A percentile compares a stretch with the other conserved stretches of the same genome.
These are phyloP conservation scores for Colius striatus DNA, from an alignment of 2,113 vertebrate species.

Conservation along the genomic window DNA sequence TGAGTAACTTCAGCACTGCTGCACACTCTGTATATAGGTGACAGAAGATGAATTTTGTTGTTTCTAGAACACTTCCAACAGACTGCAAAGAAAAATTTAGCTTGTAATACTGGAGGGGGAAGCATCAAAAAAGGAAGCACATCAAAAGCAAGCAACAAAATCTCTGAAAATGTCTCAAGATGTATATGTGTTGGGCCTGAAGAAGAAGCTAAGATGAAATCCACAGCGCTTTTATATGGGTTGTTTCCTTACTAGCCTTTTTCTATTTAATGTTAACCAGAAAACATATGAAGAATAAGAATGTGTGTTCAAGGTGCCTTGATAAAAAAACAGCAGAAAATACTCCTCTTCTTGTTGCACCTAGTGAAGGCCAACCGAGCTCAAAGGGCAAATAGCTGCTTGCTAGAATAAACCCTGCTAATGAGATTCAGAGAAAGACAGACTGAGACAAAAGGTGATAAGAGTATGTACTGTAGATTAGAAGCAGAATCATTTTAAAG, in stretches of 20 bases:
- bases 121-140: background rate
- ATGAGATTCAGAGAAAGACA: slow-evolving; percentile 20
- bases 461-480: background rate
- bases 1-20: background rate
- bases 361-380: background rate
- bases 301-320: background rate
- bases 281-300: background rate
- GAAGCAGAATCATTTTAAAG: background rate
- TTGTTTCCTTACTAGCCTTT: background rate
- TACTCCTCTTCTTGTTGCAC: background rate
- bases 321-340: background rate
- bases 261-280: background rate
- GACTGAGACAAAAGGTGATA: background rate
- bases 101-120: background rate
- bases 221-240: background rate
- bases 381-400: slow-evolving; percentile 5
- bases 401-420: slow-evolving; percentile 16
- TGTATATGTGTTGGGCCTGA: background rate
- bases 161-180: background rate
- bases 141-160: background rate
- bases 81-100: slow-evolving; percentile 10
- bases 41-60: background rate
- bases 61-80: background rate
- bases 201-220: background rate
- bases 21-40: background rate